phyloP scores from a whole-genome alignment of 2,113 vertebrate genomes.

The Heterotis niloticus region DNA sequence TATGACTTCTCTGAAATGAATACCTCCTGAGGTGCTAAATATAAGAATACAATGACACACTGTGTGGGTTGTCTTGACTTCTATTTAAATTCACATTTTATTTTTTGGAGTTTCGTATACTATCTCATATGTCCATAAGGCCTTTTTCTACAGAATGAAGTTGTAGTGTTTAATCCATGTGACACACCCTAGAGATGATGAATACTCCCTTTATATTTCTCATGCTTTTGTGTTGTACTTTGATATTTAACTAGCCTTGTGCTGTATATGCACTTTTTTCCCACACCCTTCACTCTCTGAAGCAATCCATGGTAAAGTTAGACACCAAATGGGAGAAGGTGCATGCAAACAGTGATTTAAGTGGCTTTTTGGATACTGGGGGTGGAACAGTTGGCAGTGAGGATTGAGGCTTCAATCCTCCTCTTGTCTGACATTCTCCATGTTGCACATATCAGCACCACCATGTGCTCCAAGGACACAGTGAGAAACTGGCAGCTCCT shows the following conservation, averaged over 20 bases:
- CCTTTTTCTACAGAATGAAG: not conserved
- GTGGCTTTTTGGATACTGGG: not conserved
- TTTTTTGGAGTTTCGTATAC: slow-evolving; percentile 7
- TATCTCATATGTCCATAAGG: slow-evolving; percentile 2
- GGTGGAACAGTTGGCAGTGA: not conserved
- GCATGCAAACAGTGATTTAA: not conserved
- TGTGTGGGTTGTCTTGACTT: not conserved
- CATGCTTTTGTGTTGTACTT: not conserved
- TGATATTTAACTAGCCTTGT: not conserved
- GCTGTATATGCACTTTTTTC: not conserved
- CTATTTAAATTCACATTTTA: slow-evolving; percentile 15
- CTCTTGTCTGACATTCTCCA: not conserved
- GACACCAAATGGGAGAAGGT: not conserved
- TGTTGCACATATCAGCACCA: not conserved
- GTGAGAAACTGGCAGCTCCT: not conserved
- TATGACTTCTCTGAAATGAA: too few species aligned
- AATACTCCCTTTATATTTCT: not conserved
- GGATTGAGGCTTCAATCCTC: not conserved
- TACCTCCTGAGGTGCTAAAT: not conserved
- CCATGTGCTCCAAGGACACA: not conserved
- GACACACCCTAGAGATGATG: not conserved
- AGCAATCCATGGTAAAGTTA: not conserved
- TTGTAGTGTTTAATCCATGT: slow-evolving; percentile 2
- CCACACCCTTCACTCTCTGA: not conserved
- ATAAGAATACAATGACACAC: not conserved